Percentiles rank a stretch among this genome's conserved stretches.
These are phyloP conservation scores for Propithecus deckenii DNA, from an alignment of 2,797 vertebrate genomes.

Conservation along the genomic window DNA sequence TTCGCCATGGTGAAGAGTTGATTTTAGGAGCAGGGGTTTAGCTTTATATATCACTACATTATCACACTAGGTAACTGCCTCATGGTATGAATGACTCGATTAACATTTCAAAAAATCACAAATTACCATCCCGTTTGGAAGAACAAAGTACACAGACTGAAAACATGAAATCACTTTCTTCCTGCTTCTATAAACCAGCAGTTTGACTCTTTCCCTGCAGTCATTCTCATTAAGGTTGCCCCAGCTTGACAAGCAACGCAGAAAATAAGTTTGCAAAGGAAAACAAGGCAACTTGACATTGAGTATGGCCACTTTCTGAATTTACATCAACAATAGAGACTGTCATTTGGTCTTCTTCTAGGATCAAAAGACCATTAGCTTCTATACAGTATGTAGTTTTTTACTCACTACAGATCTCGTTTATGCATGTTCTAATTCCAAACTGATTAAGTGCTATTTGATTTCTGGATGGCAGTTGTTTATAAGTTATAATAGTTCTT, in stretches of 20 bases:
- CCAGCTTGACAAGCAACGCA: not conserved
- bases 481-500: conserved; percentile 53
- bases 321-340: conserved; percentile 40
- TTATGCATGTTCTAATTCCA: conserved; percentile 50
- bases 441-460: conserved; percentile 65
- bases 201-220: not conserved
- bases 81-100: not conserved
- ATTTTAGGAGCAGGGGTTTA: not conserved
- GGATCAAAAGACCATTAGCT: conserved; percentile 46
- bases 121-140: conserved; percentile 17
- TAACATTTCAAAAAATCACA: not conserved
- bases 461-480: conserved; percentile 58
- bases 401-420: not conserved
- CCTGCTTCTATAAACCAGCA: not conserved
- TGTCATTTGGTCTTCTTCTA: conserved; percentile 44
- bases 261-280: not conserved
- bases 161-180: conserved; percentile 21
- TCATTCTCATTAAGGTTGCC: not conserved
- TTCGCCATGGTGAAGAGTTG: not conserved
- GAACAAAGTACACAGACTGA: not conserved
- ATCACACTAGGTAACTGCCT: not conserved
- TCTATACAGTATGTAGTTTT: conserved; percentile 55
- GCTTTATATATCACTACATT: not conserved
- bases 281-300: conserved; percentile 10
- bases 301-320: not conserved